phyloP scores from a whole-genome alignment of 2,113 vertebrate genomes.

The Aleadryas rufinucha region DNA sequence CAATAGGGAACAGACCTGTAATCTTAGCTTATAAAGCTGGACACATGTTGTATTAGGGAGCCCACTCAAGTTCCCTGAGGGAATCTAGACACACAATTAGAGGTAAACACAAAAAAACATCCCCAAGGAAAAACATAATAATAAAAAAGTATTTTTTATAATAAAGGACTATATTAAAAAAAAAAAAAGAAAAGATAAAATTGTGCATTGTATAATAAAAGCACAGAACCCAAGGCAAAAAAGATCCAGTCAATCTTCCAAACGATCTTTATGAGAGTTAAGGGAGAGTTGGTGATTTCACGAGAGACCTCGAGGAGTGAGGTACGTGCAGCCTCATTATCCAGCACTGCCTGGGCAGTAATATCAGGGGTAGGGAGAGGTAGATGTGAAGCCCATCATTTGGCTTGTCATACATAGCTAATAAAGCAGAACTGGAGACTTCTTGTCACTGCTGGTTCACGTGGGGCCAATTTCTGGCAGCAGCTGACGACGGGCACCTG shows the following conservation, averaged over 20 bases:
- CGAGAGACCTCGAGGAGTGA: not conserved
- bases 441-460: not conserved
- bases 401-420: constrained; percentile 9
- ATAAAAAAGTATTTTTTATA: constrained; percentile 37
- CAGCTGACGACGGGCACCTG: not conserved
- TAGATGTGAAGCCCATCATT: not conserved
- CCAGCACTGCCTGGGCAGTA: not conserved
- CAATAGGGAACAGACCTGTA: not conserved
- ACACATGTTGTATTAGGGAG: not conserved
- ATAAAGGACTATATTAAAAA: constrained; percentile 51
- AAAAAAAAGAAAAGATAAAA: not conserved
- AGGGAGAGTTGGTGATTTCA: constrained; percentile 11
- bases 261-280: not conserved
- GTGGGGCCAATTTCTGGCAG: not conserved
- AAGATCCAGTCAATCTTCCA: constrained; percentile 23
- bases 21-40: not conserved
- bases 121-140: constrained; percentile 34
- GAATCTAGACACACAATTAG: constrained; percentile 36
- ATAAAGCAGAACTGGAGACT: not conserved
- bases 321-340: not conserved
- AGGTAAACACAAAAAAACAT: constrained; percentile 10
- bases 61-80: not conserved
- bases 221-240: constrained; percentile 52
- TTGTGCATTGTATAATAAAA: constrained; percentile 43
- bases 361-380: not conserved